These are phyloP conservation scores for Chondrilla cf. caribensis DNA, from an alignment of 37 sponge, comb jelly and placozoan species.

Conservation along the genomic window DNA sequence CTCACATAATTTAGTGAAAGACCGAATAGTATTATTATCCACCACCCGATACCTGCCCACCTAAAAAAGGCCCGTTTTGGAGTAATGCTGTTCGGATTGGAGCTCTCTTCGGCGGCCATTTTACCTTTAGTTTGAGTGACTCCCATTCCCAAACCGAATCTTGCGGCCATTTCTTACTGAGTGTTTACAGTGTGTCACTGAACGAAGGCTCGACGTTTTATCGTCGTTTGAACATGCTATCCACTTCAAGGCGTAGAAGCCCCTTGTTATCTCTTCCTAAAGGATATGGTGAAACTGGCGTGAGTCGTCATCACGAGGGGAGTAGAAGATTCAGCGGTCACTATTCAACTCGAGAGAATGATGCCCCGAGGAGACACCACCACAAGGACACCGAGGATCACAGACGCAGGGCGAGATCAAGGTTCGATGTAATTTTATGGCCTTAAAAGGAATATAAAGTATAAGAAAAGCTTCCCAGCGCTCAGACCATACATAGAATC, in stretches of 20 bases:
- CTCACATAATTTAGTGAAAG: not conserved
- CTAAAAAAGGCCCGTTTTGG: not conserved
- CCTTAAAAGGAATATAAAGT: no score
- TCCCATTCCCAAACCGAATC: not conserved
- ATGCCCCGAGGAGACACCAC: no score
- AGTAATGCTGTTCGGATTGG: not conserved
- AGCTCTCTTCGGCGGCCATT: slow-evolving; percentile 7
- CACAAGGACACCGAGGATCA: no score
- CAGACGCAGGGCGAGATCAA: no score
- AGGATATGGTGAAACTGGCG: not conserved
- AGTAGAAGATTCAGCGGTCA: no score
- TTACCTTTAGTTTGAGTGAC: not conserved
- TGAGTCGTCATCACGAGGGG: no score
- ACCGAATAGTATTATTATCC: not conserved
- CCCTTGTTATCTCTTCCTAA: not conserved
- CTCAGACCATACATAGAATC: no score
- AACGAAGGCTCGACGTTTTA: no score
- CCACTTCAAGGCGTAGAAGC: not conserved
- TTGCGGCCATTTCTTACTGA: not conserved
- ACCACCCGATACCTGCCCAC: not conserved
- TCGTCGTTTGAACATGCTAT: not conserved
- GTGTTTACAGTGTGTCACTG: no score
- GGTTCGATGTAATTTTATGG: no score
- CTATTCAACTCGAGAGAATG: no score
- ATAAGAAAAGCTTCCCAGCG: no score